These are phyloP conservation scores for Latrodectus elegans DNA, from an alignment of 2,888 invertebrate species.

Conservation along the genomic window DNA sequence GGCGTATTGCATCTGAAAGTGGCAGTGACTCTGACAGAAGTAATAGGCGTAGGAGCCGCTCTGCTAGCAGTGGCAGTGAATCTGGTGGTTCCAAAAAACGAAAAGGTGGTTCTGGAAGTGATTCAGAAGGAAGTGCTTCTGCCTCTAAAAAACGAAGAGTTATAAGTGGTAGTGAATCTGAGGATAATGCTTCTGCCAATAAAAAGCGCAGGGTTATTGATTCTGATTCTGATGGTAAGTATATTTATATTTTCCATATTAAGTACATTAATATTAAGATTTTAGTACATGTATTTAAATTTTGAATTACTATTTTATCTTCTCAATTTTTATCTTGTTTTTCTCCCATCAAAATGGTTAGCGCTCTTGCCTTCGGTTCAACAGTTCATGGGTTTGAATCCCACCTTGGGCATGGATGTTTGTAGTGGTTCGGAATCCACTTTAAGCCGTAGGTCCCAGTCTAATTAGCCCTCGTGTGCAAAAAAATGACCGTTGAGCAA, in stretches of 20 bases:
- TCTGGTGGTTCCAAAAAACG: neutral
- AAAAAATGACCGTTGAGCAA: no score
- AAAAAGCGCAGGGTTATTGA: constrained; percentile 40
- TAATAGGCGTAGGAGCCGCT: neutral
- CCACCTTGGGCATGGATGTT: no score
- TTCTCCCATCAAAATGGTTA: neutral
- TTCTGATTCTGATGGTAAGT: constrained; percentile 54
- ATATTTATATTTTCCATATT: neutral
- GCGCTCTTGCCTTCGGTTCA: no score
- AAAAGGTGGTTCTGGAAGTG: no score
- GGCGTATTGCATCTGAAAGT: constrained; percentile 28
- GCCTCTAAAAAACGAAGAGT: constrained; percentile 26
- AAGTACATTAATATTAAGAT: neutral
- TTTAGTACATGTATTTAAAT: no score
- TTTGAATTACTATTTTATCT: neutral
- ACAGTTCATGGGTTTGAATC: no score
- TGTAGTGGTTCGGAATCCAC: no score
- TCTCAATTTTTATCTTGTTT: neutral
- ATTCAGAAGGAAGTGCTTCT: neutral
- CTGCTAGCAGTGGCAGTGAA: neutral
- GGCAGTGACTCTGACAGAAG: constrained; percentile 24
- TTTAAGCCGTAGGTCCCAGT: no score
- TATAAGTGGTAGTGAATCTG: constrained; percentile 55
- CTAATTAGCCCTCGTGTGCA: no score
- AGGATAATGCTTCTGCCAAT: constrained; percentile 11